These are phyloP conservation scores for Jordanella pulchra DNA, from an alignment of 2,797 vertebrate species.

Conservation along the genomic window DNA sequence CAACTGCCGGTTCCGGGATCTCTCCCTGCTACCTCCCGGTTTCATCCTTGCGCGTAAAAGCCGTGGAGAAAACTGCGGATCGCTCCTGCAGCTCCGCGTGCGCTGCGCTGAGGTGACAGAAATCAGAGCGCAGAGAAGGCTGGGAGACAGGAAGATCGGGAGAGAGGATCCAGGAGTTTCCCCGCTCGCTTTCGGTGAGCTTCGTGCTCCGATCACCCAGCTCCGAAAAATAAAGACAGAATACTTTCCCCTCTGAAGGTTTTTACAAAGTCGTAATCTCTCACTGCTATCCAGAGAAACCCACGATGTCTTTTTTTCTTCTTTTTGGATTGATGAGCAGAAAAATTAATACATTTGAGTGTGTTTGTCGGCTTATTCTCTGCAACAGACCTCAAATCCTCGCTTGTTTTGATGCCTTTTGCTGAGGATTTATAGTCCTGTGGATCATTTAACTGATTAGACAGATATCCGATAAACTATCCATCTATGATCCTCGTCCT, in stretches of 20 bases:
- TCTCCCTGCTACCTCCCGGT: conserved; percentile 30
- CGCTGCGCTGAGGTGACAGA: conserved; percentile 18
- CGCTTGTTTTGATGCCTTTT: conserved; percentile 65
- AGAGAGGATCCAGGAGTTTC: conserved; percentile 37
- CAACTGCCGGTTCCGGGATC: conserved; percentile 32
- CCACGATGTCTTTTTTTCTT: conserved; percentile 26
- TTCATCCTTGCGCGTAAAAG: conserved; percentile 28
- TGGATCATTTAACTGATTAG: conserved; percentile 58
- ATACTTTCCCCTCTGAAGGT: conserved; percentile 34
- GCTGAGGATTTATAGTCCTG: conserved; percentile 57
- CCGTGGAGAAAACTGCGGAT: conserved; percentile 9
- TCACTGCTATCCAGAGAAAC: conserved; percentile 34
- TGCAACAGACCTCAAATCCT: conserved; percentile 63
- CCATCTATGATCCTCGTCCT: conserved; percentile 14
- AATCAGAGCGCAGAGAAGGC: conserved; percentile 11
- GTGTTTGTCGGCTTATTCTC: conserved; percentile 70
- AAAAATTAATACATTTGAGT: conserved; percentile 70
- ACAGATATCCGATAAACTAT: conserved; percentile 44
- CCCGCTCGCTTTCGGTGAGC: conserved; percentile 22
- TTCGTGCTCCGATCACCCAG: conserved; percentile 35
- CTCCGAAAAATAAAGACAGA: conserved; percentile 31
- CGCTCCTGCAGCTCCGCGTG: conserved; percentile 33
- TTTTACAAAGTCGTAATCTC: conserved; percentile 15
- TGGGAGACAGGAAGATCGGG: conserved; percentile 1
- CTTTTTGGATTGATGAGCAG: conserved; percentile 53